These are phyloP conservation scores for Drosophila multiciliata DNA, from an alignment of 2,888 invertebrate species.

Conservation along the genomic window DNA sequence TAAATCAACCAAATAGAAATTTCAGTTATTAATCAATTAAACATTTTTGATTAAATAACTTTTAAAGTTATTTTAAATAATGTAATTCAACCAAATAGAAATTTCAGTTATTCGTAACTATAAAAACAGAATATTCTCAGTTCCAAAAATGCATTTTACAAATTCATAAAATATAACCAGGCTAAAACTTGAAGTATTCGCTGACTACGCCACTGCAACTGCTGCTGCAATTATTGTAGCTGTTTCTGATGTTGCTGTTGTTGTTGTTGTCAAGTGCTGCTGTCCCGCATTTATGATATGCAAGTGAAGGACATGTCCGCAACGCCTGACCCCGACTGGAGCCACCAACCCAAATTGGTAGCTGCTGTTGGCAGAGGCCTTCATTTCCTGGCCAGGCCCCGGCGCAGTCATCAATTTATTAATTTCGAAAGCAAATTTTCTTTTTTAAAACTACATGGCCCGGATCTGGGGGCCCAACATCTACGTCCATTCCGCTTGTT, in stretches of 20 bases:
- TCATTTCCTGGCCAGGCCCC: conserved; percentile 58
- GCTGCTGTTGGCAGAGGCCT: conserved; percentile 45
- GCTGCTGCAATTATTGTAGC: neutral
- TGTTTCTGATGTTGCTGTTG: neutral
- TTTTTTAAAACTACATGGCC: conserved; percentile 65
- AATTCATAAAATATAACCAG: neutral
- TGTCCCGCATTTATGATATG: conserved; percentile 56
- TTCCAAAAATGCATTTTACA: neutral
- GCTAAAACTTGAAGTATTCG: conserved; percentile 1
- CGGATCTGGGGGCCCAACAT: conserved; percentile 4
- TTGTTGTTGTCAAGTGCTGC: conserved; percentile 31
- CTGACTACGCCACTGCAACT: conserved; percentile 31
- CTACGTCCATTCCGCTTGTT: conserved; percentile 53
- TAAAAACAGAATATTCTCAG: neutral
- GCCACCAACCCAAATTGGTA: conserved; percentile 41
- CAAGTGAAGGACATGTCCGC: conserved; percentile 54
- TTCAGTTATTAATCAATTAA: too few species aligned
- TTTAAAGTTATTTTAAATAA: too few species aligned
- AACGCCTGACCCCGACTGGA: conserved; percentile 28
- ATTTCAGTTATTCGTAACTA: neutral
- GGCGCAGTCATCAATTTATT: conserved; percentile 74
- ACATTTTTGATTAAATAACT: too few species aligned
- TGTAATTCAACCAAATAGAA: too few species aligned
- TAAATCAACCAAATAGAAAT: too few species aligned
- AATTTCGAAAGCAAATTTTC: conserved; percentile 76